These are phyloP conservation scores for Chrysina gloriosa DNA, from an alignment of 2,888 invertebrate species.

Conservation along the genomic window DNA sequence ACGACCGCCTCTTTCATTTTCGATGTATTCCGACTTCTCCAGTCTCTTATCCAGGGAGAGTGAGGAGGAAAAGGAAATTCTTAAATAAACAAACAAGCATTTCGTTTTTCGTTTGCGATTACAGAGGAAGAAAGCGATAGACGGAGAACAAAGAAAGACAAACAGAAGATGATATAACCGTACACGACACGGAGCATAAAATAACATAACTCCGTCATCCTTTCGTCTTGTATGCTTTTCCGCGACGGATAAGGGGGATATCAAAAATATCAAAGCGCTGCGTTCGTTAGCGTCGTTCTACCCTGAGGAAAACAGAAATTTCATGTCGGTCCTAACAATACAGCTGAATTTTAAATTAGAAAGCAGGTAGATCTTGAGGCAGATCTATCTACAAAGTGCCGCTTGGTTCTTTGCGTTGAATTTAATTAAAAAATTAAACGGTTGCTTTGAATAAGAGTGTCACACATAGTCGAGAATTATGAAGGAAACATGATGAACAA, in stretches of 20 bases:
- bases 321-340: neutral
- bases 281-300: neutral
- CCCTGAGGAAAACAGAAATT: neutral
- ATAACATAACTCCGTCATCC: neutral
- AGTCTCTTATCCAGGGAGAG: too few species aligned
- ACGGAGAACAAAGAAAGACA: neutral
- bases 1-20: too few species aligned
- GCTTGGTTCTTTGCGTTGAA: too few species aligned
- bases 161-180: neutral
- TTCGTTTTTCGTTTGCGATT: too few species aligned
- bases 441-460: too few species aligned
- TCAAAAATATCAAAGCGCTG: neutral
- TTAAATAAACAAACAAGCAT: conserved; percentile 1
- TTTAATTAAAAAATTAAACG: too few species aligned
- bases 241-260: neutral
- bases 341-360: neutral
- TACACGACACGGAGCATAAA: neutral
- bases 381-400: too few species aligned
- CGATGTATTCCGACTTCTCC: too few species aligned
- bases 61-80: neutral
- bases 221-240: too few species aligned
- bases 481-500: too few species aligned
- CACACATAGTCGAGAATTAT: too few species aligned
- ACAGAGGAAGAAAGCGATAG: neutral
- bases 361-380: too few species aligned